Base-by-base conservation (phyloP, 2,797 vertebrate species). In the Phaenicophaeus curvirostris region DNA sequence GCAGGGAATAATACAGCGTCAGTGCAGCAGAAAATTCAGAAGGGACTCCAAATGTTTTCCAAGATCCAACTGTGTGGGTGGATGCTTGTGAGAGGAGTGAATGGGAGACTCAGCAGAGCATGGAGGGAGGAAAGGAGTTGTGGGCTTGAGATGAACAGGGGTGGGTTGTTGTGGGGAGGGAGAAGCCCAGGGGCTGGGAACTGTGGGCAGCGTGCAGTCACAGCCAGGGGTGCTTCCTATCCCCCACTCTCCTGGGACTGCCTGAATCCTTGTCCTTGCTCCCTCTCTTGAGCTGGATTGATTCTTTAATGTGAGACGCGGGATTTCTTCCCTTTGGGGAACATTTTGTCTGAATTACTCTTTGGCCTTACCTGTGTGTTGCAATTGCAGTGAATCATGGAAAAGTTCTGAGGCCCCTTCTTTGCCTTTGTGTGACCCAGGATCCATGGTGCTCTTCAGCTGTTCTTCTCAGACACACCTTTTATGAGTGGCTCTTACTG, bases 341-440 rank as follows among this genome's bases (percentile, higher is more conserved):
- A 13, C 5, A 2, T 68, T 89, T 75, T 85, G 21, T 37, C 28
- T 2, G 1, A 42, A 42, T 82, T 48, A 5, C 25, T 51, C 21
- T 37, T 53, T 73, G 50, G 75, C 16, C 21, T 35, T 42, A 24
- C 28, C 17, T 23, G 0, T 27, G 39, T 0, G 0, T 63, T 33
- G 13, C 4, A 1, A 7, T 37, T 51, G 50, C 62, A 39, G n/a
- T 33, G 85, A 42, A 13, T 51, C 0, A 0, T 17, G 19, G 61
- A 20, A 31, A 27, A 74, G 39, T 39, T 62, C 65, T 13, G n/a
- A 63, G 57, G 35, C 9, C 11, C 46, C 18, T 41, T 50, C 37
- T 42, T 46, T 20, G 24, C 41, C 25, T 53, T 53, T 10, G 15
- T 25, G 15, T 53, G 82, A 15, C 41, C 21, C 15, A 21, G 58